Evolutionary conservation across 1,140 invertebrate genomes (phyloP).

Genomic region (Drosophila kikkawai): DNA sequence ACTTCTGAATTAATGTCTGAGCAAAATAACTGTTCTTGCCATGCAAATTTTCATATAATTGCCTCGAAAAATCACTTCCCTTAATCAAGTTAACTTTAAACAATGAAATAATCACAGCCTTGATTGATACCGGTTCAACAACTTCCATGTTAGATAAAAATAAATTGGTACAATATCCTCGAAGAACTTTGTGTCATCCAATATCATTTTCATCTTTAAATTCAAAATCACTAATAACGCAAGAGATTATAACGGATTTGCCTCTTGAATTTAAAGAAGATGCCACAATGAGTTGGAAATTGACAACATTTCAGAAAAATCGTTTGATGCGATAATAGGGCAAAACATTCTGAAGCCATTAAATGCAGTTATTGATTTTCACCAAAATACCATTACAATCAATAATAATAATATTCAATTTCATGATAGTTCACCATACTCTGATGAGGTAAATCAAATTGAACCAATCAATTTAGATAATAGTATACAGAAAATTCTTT

Average conservation of each 20-base stretch:
- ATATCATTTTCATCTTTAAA: background rate
- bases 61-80: slow-evolving; percentile 12
- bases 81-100: slow-evolving; percentile 34
- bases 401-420: slow-evolving; percentile 42
- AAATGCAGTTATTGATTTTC: slow-evolving; percentile 30
- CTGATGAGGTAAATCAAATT: slow-evolving; percentile 40
- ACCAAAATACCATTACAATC: slow-evolving; percentile 37
- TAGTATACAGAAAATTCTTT: slow-evolving; percentile 30
- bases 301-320: background rate
- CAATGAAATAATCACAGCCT: slow-evolving; percentile 35
- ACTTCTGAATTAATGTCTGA: too few species aligned
- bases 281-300: too few species aligned
- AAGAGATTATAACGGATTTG: too few species aligned
- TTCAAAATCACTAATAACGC: too few species aligned
- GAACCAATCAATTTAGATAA: slow-evolving; percentile 38
- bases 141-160: slow-evolving; percentile 8
- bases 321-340: background rate
- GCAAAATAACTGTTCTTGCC: too few species aligned
- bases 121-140: slow-evolving; percentile 4
- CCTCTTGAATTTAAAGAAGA: too few species aligned
- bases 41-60: background rate
- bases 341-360: background rate
- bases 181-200: slow-evolving; percentile 7
- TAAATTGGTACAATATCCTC: slow-evolving; percentile 5
- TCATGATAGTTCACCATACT: slow-evolving; percentile 39